phyloP scores from a whole-genome alignment of 1,140 invertebrate species.

The Apis mellifera region DNA sequence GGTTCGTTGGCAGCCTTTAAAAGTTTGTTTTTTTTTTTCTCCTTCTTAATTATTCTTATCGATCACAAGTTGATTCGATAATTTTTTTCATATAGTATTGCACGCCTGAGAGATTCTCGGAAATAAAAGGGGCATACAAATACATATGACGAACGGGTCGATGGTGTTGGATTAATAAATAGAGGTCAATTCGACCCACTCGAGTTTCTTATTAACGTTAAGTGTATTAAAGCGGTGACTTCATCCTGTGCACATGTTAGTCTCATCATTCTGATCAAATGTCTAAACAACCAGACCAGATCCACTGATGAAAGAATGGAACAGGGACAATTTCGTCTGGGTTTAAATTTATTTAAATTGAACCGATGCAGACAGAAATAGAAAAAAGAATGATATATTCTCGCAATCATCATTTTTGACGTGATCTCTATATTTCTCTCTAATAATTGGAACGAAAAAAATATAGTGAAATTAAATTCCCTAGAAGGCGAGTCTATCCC shows the following conservation, averaged over 20 bases:
- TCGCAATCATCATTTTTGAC: not conserved
- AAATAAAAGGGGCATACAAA: conserved; percentile 37
- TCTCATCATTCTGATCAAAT: conserved; percentile 34
- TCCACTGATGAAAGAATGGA: not conserved
- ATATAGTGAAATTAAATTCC: conserved; percentile 38
- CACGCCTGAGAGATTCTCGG: not conserved
- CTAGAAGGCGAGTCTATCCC: conserved; percentile 14
- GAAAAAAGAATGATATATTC: not conserved
- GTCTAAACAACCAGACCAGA: conserved; percentile 25
- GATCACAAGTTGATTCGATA: not conserved
- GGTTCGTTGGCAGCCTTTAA: not conserved
- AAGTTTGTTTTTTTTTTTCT: not conserved
- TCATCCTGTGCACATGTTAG: conserved; percentile 39
- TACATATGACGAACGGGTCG: conserved; percentile 39
- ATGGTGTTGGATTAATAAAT: conserved; percentile 70
- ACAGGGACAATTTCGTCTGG: not conserved
- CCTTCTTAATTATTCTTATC: not conserved
- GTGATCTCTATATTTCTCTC: not conserved
- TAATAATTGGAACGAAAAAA: conserved; percentile 9
- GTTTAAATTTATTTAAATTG: too few relatives aligned
- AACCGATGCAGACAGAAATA: too few relatives aligned
- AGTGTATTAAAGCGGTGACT: conserved; percentile 56
- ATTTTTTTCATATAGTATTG: not conserved
- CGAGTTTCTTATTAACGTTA: conserved; percentile 70
- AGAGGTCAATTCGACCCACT: conserved; percentile 75